Evolutionary conservation across 2,888 invertebrate genomes (phyloP), one percentile per base, ranked within the genome.

Genomic region (Drosophila ochracea): DNA sequence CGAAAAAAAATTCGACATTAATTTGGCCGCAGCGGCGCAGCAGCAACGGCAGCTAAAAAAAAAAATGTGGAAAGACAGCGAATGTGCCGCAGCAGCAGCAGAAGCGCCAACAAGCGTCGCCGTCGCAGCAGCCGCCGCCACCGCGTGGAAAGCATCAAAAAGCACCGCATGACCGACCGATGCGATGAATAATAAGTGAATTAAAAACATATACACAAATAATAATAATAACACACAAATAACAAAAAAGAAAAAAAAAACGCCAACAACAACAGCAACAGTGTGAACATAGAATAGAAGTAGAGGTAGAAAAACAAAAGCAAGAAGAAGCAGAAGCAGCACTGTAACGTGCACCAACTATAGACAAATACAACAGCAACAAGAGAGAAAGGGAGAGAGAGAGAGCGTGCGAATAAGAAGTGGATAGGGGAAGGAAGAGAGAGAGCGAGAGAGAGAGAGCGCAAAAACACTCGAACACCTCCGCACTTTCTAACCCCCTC

Each of bases 91-190:
- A 68, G 76, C 76, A 58, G 64, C 64, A 55, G 63, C 41, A 50
- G 68, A 54, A 73, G 77, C 80, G 68, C 70, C 63, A 72, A 58
- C 55, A 52, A 80, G 78, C 73, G 74, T 66, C 81, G 75, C 80
- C 73, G 81, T 73, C 72, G 81, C 75, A 78, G 80, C 83, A 80
- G 73, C 78, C 60, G 72, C 54, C 64, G 78, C 68, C 72, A 78
- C 73, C 88, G 84, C 88, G 83, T 80, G 85, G 70, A 76, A 68
- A 79, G 64, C 73, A 77, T 35, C 68, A 53, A 80, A 71, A 68
- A 76, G 68, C 68, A 69, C 35, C 71, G 83, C 80, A 80, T 80
- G 80, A 80, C 80, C 66, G 79, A 78, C 78, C 66, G 78, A 78
- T 49, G 66, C 68, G 47, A 54, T 73, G 61, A 79, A 80, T 78